Evolutionary conservation across 2,797 vertebrate genomes (phyloP).

Genomic region (Phalloptychus januarius): DNA sequence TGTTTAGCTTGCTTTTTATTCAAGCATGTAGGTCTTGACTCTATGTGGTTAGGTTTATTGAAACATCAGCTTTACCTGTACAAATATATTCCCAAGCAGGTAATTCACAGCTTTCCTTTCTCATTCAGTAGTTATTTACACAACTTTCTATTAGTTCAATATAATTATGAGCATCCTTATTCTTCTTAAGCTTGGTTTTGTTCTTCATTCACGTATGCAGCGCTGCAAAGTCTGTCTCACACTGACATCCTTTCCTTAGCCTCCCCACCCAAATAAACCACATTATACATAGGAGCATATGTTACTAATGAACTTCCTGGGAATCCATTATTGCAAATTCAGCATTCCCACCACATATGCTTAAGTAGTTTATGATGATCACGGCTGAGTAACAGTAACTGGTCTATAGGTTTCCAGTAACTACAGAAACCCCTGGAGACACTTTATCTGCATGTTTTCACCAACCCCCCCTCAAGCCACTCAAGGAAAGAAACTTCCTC

Average conservation of each 20-base stretch:
- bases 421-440: conserved; percentile 23
- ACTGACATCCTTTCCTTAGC: conserved; percentile 27
- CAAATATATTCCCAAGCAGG: neutral
- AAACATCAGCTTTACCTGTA: neutral
- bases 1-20: neutral
- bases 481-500: neutral
- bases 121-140: neutral
- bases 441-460: conserved; percentile 16
- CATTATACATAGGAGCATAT: conserved; percentile 26
- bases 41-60: neutral
- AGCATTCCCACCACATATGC: conserved; percentile 26
- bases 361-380: conserved; percentile 38
- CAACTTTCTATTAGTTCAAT: neutral
- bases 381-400: conserved; percentile 66
- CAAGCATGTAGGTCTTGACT: neutral
- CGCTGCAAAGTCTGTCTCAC: conserved; percentile 23
- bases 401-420: conserved; percentile 50
- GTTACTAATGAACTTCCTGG: conserved; percentile 55
- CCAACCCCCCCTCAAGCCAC: neutral
- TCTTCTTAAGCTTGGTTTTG: conserved; percentile 19
- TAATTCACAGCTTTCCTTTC: neutral
- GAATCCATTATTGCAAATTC: conserved; percentile 56
- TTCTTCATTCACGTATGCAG: conserved; percentile 20
- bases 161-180: neutral
- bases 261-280: conserved; percentile 26